Conservation (phyloP, 1,140 invertebrate species). For the Zaprionus ornatus region DNA sequence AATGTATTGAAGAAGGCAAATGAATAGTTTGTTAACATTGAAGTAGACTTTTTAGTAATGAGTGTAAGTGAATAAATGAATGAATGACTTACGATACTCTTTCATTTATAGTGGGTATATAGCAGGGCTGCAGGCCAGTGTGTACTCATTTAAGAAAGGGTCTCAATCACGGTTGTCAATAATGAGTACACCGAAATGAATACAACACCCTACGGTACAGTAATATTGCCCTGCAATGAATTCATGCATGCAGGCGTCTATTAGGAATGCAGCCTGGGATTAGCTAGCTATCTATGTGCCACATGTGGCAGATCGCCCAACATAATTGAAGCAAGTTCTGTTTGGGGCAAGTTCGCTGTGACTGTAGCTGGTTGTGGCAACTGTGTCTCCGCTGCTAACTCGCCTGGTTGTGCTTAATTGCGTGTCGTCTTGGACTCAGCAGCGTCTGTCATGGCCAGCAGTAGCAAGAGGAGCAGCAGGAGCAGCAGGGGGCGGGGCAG, state of each 20-base stretch:
- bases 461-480: not conserved
- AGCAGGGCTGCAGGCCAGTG: too few relatives aligned
- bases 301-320: not conserved
- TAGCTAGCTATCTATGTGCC: not conserved
- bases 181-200: too few relatives aligned
- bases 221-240: too few relatives aligned
- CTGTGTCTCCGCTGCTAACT: not conserved
- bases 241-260: too few relatives aligned
- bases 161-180: too few relatives aligned
- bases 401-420: conserved; percentile 42
- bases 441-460: not conserved
- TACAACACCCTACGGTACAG: too few relatives aligned
- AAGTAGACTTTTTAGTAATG: conserved; percentile 19
- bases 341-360: not conserved
- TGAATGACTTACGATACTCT: too few relatives aligned
- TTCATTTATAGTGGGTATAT: too few relatives aligned
- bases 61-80: too few relatives aligned
- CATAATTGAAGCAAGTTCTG: conserved; percentile 26
- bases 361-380: conserved; percentile 4
- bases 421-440: conserved; percentile 7
- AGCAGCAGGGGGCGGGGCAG: not conserved
- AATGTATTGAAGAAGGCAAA: too few relatives aligned
- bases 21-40: not conserved
- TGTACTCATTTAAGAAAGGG: too few relatives aligned
- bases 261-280: not conserved